Evolutionary conservation across 2,113 vertebrate species (phyloP), one percentile per base, ranked within the genome.

Genomic region (Prochilodus magdalenae): DNA sequence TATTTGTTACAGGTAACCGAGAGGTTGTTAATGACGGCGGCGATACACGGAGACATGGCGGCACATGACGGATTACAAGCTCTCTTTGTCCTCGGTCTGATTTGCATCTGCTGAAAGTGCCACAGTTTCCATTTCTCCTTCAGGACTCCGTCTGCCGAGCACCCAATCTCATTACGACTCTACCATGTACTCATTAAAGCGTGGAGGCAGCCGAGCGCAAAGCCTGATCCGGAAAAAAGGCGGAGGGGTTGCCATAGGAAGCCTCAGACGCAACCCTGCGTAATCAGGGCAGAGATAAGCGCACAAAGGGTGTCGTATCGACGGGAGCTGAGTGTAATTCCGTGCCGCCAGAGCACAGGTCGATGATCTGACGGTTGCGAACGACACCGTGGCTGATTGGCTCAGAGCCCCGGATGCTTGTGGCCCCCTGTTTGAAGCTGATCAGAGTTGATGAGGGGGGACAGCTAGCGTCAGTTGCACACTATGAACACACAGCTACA

Each of bases 211-310:
- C 67, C 55, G 55, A 62, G 71, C 72, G 63, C 79, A 20, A 26
- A 75, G 77, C 89, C 85, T 89, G 70, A 63, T 75, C 40, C 66
- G 33, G 84, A 87, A 86, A 89, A 79, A 90, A 89, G 77, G 6
- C 22, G 33, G 86, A 76, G 55, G 44, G 67, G 84, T 44, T 79
- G 85, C 85, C 63, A 63, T 83, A 67, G 77, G 83, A 80, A 84
- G 87, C 74, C 47, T 49, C 36, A 82, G 30, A 75, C 80, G 83
- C 76, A 82, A 63, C 71, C 84, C 85, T 26, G 20, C 80, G 81
- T 85, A 81, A 86, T 73, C 89, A 79, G 75, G 59, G 36, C 3
- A 26, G 29, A 84, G 89, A 91, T 90, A 90, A 91, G 85, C 70
- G 57, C 29, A 87, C 84, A 87, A 86, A 47, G 87, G 85, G 86